A percentile compares a stretch with the other conserved stretches of the same genome.
Evolutionary conservation across 2,797 vertebrate genomes (phyloP).

Genomic region (Hemibagrus guttatus): DNA sequence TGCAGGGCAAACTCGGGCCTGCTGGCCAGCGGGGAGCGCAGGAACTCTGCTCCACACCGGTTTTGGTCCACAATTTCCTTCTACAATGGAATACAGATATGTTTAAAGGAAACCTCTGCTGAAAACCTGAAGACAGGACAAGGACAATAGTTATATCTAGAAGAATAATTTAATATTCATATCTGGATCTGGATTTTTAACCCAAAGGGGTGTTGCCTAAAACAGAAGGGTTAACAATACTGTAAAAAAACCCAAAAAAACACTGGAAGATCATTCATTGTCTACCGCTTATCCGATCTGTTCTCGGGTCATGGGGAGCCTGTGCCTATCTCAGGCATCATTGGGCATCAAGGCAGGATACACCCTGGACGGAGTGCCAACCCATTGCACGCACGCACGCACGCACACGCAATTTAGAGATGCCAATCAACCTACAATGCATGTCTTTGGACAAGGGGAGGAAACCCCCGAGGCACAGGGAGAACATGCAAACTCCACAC

Average conservation of each 20-base stretch:
- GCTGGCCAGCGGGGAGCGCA: constrained; percentile 89
- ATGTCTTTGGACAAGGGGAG: too few relatives aligned
- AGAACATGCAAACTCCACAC: too few relatives aligned
- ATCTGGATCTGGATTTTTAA: too few relatives aligned
- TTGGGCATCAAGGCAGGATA: too few relatives aligned
- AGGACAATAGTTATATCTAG: not conserved
- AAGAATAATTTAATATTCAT: not conserved
- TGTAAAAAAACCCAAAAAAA: not conserved
- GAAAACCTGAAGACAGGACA: not conserved
- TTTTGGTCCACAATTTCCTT: constrained; percentile 62
- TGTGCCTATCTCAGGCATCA: too few relatives aligned
- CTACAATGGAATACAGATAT: constrained; percentile 54
- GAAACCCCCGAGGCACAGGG: too few relatives aligned
- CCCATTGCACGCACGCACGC: too few relatives aligned
- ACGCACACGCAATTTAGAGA: too few relatives aligned
- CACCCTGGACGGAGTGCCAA: too few relatives aligned
- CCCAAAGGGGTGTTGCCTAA: not conserved
- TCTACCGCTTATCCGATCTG: too few relatives aligned
- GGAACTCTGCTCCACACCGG: constrained; percentile 76
- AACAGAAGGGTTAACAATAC: not conserved
- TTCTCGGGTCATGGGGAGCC: too few relatives aligned
- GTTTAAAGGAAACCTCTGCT: not conserved
- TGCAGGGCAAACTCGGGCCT: constrained; percentile 74
- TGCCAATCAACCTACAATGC: too few relatives aligned
- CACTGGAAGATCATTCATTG: not conserved